A percentile compares a stretch with the other conserved stretches of the same genome.
Conservation (phyloP, 2,797 vertebrate species). For the Sylvia borin region DNA sequence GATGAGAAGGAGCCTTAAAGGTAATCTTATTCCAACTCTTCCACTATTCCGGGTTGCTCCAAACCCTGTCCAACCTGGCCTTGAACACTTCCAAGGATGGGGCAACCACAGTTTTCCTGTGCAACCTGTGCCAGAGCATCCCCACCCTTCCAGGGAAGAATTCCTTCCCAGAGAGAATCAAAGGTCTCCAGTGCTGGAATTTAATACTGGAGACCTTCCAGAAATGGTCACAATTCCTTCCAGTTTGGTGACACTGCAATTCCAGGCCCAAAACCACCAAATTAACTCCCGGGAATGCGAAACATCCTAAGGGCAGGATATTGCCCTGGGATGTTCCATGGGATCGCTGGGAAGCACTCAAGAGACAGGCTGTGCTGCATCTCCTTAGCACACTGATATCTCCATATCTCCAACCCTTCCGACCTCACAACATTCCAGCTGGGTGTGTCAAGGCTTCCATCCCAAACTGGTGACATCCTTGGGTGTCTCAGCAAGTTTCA, state of each 20-base stretch:
- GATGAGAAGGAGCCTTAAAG: background rate
- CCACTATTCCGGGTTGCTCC: background rate
- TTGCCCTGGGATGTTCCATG: background rate
- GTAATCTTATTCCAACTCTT: background rate
- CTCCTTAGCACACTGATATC: background rate
- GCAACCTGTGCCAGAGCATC: fast-evolving
- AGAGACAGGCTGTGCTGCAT: too few relatives aligned
- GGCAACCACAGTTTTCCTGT: background rate
- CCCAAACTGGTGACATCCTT: background rate
- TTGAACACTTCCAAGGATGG: background rate
- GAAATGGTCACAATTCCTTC: background rate
- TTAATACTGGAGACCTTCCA: background rate
- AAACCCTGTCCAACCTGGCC: background rate
- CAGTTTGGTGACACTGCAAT: slow-evolving; percentile 32
- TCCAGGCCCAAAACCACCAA: background rate
- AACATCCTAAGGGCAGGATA: fast-evolving
- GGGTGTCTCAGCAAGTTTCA: background rate
- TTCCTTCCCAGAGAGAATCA: background rate
- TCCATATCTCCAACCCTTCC: background rate
- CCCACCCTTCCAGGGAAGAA: background rate
- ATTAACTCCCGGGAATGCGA: background rate
- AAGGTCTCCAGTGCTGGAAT: background rate
- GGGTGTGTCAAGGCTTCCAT: background rate
- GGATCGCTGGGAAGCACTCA: background rate
- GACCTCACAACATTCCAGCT: background rate